Evolutionary conservation across 2,113 vertebrate genomes (phyloP), one percentile per base, ranked within the genome.

Genomic region (Chaenogobius annularis): DNA sequence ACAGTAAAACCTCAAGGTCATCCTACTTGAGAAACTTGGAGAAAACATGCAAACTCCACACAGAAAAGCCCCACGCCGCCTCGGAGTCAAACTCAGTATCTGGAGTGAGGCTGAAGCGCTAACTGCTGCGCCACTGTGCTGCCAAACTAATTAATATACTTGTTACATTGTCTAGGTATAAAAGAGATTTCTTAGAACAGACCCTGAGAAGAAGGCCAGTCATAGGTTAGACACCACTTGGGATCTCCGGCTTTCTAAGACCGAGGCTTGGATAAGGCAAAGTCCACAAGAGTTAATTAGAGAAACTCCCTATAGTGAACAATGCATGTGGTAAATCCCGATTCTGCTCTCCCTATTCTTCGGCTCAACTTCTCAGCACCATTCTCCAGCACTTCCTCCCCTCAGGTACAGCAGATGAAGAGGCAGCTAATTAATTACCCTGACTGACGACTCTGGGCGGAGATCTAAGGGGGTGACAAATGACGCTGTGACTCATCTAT

Each of bases 361-460:
- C n/a, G 7, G 9, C 56, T 55, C 43, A 64, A 48, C 72, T 66
- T 69, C 73, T 50, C 44, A 11, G 62, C 48, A 46, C 76, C 71
- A 66, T 75, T 71, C 71, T 72, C 65, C 46, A 77, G 78, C 61
- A 64, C 40, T 10, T 47, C 31, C 68, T 48, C 71, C 35, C 44
- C 78, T 50, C 47, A 69, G 63, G 66, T 58, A 58, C 55, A 14
- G 50, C 50, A 10, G 50, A 54, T 20, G 50, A 79, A 67, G 48
- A 80, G 59, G 67, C 62, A 72, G 81, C 70, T 88, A 83, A 88
- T 90, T 84, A 84, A 88, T 89, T 87, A 83, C 82, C 69, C 31
- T 75, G 87, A 88, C 61, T 82, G 85, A 85, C 67, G 79, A 86
- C 74, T 84, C 66, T 1, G 44, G n/a, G 58, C 59, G 69, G 68